phyloP scores from a whole-genome alignment of 2,113 vertebrate genomes.

The Microcebus tavaratra region DNA sequence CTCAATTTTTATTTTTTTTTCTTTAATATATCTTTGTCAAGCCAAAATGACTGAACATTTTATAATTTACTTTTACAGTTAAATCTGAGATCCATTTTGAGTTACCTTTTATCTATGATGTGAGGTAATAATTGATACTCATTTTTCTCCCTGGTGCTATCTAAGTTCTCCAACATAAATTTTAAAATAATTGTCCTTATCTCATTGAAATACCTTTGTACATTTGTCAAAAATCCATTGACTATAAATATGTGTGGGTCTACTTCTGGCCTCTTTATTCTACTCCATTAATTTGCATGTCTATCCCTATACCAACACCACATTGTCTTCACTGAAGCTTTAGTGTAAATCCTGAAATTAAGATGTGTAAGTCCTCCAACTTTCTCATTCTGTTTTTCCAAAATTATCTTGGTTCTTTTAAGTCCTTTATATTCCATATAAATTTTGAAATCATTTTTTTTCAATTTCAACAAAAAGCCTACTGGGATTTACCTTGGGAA shows the following conservation, averaged over 20 bases:
- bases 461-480: background rate
- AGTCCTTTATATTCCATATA: background rate
- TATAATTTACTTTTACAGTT: background rate
- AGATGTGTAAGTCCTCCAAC: background rate
- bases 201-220: background rate
- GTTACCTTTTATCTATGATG: background rate
- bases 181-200: background rate
- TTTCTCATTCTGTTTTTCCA: background rate
- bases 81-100: background rate
- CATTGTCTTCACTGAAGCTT: background rate
- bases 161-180: background rate
- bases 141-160: background rate
- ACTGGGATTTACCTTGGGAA: background rate
- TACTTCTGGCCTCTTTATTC: background rate
- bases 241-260: background rate
- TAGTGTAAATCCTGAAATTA: background rate
- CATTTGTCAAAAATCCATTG: background rate
- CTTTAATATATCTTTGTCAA: background rate
- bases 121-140: background rate
- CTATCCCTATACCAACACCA: background rate
- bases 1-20: background rate
- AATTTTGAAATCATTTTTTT: background rate
- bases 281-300: background rate
- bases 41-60: background rate
- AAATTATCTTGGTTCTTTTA: background rate